phyloP scores from a whole-genome alignment of 53 echinoderm and acorn worm species.

The Stichopus horrens region DNA sequence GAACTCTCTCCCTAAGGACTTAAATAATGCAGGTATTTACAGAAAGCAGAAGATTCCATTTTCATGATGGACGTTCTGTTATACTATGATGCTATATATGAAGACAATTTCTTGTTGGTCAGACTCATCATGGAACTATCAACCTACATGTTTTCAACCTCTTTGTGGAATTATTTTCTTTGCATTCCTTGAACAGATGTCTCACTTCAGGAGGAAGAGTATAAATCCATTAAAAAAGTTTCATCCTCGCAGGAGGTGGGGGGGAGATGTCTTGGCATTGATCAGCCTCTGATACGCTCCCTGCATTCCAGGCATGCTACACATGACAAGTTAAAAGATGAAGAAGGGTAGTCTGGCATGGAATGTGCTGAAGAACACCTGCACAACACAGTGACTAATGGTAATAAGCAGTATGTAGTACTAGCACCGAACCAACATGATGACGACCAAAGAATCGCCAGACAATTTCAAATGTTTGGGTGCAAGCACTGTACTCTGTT shows the following conservation, averaged over 20 bases:
- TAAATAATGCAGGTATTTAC: too few species aligned
- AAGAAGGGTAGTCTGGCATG: neutral
- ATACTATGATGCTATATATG: too few species aligned
- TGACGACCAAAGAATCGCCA: too few species aligned
- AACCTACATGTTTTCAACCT: neutral
- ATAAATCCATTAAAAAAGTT: constrained; percentile 20
- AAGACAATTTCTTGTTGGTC: too few species aligned
- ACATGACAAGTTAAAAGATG: constrained; percentile 28
- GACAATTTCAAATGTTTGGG: too few species aligned
- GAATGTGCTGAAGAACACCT: constrained; percentile 40
- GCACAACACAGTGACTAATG: neutral
- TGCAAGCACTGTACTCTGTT: too few species aligned
- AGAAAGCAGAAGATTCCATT: too few species aligned
- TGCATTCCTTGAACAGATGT: neutral
- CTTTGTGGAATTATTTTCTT: neutral
- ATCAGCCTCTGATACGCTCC: constrained; percentile 33
- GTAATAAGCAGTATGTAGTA: neutral
- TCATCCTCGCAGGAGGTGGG: constrained; percentile 29
- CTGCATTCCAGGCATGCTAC: constrained; percentile 39
- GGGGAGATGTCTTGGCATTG: neutral
- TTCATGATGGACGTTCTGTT: too few species aligned
- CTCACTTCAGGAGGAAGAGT: neutral
- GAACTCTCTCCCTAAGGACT: too few species aligned
- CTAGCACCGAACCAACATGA: neutral
- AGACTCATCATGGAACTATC: neutral